phyloP scores from a whole-genome alignment of 2,888 invertebrate species.

The Zhengitettix transpicula region DNA sequence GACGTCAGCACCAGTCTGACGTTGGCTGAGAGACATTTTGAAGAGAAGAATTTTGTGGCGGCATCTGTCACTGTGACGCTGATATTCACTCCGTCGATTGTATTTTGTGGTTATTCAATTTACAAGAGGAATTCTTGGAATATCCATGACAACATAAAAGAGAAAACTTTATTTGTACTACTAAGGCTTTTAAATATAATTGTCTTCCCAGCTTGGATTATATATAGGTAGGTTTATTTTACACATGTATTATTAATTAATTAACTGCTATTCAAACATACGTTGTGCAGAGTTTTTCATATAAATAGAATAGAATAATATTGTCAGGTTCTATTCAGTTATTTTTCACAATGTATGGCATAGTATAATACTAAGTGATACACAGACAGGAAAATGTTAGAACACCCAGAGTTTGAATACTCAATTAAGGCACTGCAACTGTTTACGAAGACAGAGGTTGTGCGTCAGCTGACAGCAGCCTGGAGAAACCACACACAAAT shows the following conservation, averaged over 20 bases:
- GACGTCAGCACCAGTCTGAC: slow-evolving; percentile 51
- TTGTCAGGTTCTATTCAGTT: too few relatives aligned
- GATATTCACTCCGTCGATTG: slow-evolving; percentile 36
- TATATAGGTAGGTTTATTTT: slow-evolving; percentile 32
- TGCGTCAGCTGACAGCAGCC: too few relatives aligned
- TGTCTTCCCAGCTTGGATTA: slow-evolving; percentile 41
- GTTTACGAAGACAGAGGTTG: too few relatives aligned
- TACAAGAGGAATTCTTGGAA: slow-evolving; percentile 26
- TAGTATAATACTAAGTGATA: too few relatives aligned
- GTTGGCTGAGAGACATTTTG: slow-evolving; percentile 39
- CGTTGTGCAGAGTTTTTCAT: too few relatives aligned
- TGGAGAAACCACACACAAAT: too few relatives aligned
- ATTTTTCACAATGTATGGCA: too few relatives aligned
- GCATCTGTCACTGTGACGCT: slow-evolving; percentile 30
- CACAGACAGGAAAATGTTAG: too few relatives aligned
- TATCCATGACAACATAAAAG: not conserved
- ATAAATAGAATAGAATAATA: too few relatives aligned
- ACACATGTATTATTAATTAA: not conserved
- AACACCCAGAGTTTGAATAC: too few relatives aligned
- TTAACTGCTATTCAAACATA: too few relatives aligned
- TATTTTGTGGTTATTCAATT: slow-evolving; percentile 26
- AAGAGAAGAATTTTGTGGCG: slow-evolving; percentile 1
- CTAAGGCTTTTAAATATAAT: slow-evolving; percentile 27
- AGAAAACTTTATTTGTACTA: slow-evolving; percentile 2
- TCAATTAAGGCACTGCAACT: too few relatives aligned